Evolutionary conservation across 2,888 invertebrate genomes (phyloP), one percentile per base, ranked within the genome.

Genomic region (Sericinus montela): DNA sequence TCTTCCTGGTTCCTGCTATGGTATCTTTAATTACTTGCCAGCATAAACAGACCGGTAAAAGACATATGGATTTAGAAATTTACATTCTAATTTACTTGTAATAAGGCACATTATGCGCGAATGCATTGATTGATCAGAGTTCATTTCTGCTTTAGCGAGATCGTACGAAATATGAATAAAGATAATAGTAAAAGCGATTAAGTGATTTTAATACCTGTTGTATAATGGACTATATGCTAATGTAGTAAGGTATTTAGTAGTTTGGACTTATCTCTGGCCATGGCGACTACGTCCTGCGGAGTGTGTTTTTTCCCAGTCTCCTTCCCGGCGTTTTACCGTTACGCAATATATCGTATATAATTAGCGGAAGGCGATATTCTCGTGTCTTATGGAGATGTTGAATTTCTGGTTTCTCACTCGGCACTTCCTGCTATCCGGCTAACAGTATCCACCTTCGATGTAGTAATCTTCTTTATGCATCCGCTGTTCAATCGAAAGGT

Each of bases 321-420:
- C 80, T 83, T 87, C 88, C 88, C 83, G 87, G 81, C 75, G 83
- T 85, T 87, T 86, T 87, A 86, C 88, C 88, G 88, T 88, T 88
- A 88, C 77, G 88, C 80, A 87, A 88, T 87, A 82, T 83, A 86
- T 88, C 81, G 87, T 87, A 83, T 87, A 87, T 88, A 88, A 88
- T 88, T 88, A 87, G 85, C 87, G 88, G 88, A 88, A 86, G 86
- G 79, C 81, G 70, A 85, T 87, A 84, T 85, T 76, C 84, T 75
- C 79, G 88, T 88, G 88, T 88, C 84, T 85, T 88, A 88, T 88
- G 88, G 87, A 73, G 84, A 77, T 76, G 77, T 69, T 70, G 75
- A 68, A 62, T 72, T 78, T 80, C 80, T 75, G 74, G 83, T 84
- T 87, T 84, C 82, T 75, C 69, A 62, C 74, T 72, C 75, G 72